phyloP scores from a whole-genome alignment of 2,888 invertebrate species.

The Trichogramma evanescens region DNA sequence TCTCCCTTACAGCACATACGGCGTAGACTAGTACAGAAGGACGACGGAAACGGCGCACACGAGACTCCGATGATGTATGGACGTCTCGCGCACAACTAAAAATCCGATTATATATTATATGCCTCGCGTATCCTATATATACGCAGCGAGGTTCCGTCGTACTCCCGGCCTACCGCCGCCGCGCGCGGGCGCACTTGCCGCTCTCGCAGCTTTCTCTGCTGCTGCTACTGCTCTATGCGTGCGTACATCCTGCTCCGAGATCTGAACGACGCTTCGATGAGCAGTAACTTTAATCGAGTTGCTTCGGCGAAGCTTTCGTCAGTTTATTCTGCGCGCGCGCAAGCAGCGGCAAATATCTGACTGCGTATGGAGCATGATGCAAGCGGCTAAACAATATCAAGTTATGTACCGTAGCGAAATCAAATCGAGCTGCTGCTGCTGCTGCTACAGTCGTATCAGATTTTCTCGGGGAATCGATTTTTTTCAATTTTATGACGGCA shows the following conservation, averaged over 20 bases:
- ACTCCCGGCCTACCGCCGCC: constrained; percentile 11
- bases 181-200: not conserved
- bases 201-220: not conserved
- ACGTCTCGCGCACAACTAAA: constrained; percentile 40
- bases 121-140: constrained; percentile 1
- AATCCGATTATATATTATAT: constrained; percentile 42
- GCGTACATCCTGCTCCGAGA: constrained; percentile 8
- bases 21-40: constrained; percentile 31
- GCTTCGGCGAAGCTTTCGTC: constrained; percentile 19
- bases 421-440: constrained; percentile 5
- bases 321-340: not conserved
- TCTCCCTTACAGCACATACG: too few relatives aligned
- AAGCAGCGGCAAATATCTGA: constrained; percentile 8
- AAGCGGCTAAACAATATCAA: too few relatives aligned
- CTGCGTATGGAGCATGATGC: not conserved
- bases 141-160: constrained; percentile 24
- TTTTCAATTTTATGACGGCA: too few relatives aligned
- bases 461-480: too few relatives aligned
- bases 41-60: constrained; percentile 34
- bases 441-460: too few relatives aligned
- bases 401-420: constrained; percentile 9
- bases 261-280: constrained; percentile 24
- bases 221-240: constrained; percentile 7
- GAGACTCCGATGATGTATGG: constrained; percentile 41
- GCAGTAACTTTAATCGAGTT: constrained; percentile 38